These are phyloP conservation scores for Platalea minor DNA, from an alignment of 2,797 vertebrate genomes.

Conservation along the genomic window DNA sequence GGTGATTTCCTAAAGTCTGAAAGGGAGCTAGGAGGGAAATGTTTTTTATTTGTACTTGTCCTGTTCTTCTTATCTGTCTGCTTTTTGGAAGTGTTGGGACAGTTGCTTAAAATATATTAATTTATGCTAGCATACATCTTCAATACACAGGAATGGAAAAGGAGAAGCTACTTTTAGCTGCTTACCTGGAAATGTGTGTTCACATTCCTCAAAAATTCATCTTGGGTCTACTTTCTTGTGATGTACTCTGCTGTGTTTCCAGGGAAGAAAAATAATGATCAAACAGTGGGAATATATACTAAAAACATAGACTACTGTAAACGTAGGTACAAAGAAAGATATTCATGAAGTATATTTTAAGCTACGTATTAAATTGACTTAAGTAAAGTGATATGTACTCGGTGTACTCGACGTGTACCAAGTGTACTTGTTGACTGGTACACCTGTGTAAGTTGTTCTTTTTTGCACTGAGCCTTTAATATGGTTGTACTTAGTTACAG, in stretches of 20 bases:
- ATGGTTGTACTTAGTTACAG: slow-evolving; percentile 59
- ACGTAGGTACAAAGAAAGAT: neutral
- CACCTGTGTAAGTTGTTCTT: neutral
- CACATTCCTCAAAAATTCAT: neutral
- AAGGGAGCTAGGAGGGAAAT: neutral
- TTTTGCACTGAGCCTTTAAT: neutral
- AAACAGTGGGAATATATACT: neutral
- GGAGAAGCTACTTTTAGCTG: neutral
- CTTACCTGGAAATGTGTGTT: neutral
- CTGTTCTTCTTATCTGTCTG: neutral
- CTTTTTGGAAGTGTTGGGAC: neutral
- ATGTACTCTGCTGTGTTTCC: neutral
- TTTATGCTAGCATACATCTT: neutral
- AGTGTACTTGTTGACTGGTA: neutral
- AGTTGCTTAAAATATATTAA: neutral
- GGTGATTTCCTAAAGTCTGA: neutral
- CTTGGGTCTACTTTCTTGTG: neutral
- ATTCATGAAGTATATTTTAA: neutral
- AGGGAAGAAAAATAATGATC: neutral
- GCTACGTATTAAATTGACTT: neutral
- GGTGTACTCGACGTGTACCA: neutral
- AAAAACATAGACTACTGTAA: neutral
- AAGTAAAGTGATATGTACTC: neutral
- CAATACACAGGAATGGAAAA: neutral
- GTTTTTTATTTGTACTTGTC: neutral